These are phyloP conservation scores for Myripristis jacobus DNA, from an alignment of 2,797 vertebrate genomes.

Conservation along the genomic window DNA sequence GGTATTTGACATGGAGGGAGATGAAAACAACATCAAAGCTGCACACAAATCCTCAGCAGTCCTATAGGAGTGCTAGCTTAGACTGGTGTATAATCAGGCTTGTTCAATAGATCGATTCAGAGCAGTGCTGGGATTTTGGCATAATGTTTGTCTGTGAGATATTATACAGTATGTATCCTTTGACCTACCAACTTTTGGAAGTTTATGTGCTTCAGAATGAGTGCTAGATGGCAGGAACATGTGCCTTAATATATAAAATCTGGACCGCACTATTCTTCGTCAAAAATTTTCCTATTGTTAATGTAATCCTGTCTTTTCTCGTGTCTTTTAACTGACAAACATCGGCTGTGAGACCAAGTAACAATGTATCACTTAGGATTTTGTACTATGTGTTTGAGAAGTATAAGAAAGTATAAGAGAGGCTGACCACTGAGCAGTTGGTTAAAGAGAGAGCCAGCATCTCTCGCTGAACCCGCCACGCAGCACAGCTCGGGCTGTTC, in stretches of 20 bases:
- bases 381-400: slow-evolving; percentile 6
- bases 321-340: too few species aligned
- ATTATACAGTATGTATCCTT: slow-evolving; percentile 2
- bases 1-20: slow-evolving; percentile 31
- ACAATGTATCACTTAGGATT: neutral
- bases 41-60: slow-evolving; percentile 7
- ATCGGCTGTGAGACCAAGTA: too few species aligned
- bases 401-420: neutral
- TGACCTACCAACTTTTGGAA: slow-evolving; percentile 1
- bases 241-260: too few species aligned
- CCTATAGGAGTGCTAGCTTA: neutral
- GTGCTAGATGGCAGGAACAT: neutral
- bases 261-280: neutral
- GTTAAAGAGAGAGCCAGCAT: neutral
- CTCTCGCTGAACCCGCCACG: slow-evolving; percentile 6
- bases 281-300: neutral
- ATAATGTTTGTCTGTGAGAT: slow-evolving; percentile 2
- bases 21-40: slow-evolving; percentile 41
- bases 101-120: slow-evolving; percentile 4
- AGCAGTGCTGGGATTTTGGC: neutral
- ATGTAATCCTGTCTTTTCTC: too few species aligned
- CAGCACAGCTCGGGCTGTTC: slow-evolving; percentile 16
- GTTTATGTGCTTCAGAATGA: neutral
- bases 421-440: neutral
- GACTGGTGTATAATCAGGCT: slow-evolving; percentile 4